Percentiles rank a stretch among this genome's conserved stretches.
Conservation (phyloP, 2,797 vertebrate species). For the Sebastes matsubarae region DNA sequence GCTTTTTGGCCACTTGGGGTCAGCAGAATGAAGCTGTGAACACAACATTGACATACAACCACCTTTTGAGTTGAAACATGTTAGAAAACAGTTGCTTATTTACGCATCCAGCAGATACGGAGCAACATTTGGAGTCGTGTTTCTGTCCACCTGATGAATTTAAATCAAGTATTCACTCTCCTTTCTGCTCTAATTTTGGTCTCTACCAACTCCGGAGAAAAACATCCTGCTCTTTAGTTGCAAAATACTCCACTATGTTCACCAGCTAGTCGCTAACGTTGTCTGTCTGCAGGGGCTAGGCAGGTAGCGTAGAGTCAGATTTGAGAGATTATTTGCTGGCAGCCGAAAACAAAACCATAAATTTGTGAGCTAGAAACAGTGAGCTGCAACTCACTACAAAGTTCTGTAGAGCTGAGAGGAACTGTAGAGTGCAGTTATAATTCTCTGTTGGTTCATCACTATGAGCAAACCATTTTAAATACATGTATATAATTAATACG, state of each 20-base stretch:
- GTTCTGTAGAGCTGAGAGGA: not conserved
- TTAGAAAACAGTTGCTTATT: not conserved
- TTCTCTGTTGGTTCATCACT: not conserved
- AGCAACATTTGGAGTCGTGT: not conserved
- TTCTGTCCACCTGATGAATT: not conserved
- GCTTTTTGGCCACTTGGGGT: not conserved
- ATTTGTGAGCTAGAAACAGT: not conserved
- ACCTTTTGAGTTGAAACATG: not conserved
- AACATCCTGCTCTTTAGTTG: too few species aligned
- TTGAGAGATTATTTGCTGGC: not conserved
- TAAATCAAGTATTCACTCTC: accelerated
- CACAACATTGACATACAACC: not conserved
- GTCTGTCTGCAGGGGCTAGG: not conserved
- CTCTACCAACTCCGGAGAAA: too few species aligned
- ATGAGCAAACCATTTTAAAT: not conserved
- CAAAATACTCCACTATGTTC: not conserved
- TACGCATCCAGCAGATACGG: not conserved
- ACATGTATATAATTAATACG: not conserved
- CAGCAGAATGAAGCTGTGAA: not conserved
- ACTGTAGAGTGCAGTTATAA: not conserved
- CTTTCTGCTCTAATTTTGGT: too few species aligned
- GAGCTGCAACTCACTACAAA: not conserved
- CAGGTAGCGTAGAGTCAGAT: not conserved
- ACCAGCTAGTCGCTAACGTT: not conserved
- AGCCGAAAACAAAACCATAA: not conserved